A percentile compares a stretch with the other conserved stretches of the same genome.
phyloP scores from a whole-genome alignment of 2,888 invertebrate species.

The Yponomeuta sedellus region DNA sequence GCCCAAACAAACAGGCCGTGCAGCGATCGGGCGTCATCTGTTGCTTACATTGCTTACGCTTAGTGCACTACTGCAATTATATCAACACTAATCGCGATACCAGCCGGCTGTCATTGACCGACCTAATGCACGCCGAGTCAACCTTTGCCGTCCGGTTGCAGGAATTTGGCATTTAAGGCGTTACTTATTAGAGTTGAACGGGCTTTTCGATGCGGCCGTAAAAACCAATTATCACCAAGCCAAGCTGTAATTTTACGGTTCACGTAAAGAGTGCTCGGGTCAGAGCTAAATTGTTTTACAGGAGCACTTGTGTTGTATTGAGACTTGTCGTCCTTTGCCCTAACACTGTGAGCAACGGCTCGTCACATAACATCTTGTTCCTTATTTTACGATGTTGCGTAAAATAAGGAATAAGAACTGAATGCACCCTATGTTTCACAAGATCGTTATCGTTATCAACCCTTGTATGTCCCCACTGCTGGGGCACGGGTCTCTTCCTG shows the following conservation, averaged over 20 bases:
- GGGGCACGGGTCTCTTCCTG: no score
- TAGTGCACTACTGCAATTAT: constrained; percentile 14
- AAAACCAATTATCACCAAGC: constrained; percentile 3
- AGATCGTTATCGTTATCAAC: no score
- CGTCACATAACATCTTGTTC: no score
- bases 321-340: no score
- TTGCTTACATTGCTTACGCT: constrained; percentile 13
- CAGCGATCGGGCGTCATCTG: constrained; percentile 5
- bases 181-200: background rate
- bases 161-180: background rate
- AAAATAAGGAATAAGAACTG: no score
- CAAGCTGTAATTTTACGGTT: constrained; percentile 5
- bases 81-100: constrained; percentile 6
- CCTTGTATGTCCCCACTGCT: no score
- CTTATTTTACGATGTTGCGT: no score
- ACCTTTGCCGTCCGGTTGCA: background rate
- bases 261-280: background rate
- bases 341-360: no score
- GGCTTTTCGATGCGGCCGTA: background rate
- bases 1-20: background rate
- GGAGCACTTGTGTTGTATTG: background rate
- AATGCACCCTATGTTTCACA: no score
- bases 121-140: background rate
- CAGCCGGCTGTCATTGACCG: constrained; percentile 15
- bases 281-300: background rate